A percentile compares a stretch with the other conserved stretches of the same genome.
phyloP scores from a whole-genome alignment of 2,113 vertebrate genomes.

The Corythornis madagascariensis region DNA sequence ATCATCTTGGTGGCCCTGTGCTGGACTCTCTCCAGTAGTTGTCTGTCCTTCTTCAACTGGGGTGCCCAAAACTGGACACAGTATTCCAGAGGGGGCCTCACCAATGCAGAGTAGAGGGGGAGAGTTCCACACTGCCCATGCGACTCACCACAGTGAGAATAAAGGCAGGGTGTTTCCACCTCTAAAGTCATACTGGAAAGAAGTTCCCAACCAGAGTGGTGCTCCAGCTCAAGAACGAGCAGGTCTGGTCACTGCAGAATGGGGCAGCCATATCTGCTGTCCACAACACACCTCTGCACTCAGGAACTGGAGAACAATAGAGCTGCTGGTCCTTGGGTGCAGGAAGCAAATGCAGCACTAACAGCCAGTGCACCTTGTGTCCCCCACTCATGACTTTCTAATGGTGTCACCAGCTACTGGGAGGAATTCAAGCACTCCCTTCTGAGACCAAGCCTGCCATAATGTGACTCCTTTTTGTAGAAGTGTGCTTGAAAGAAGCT shows the following conservation, averaged over 20 bases:
- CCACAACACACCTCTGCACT: neutral
- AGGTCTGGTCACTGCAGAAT: neutral
- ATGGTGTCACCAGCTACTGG: neutral
- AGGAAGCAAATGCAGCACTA: neutral
- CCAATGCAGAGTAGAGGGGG: too few relatives aligned
- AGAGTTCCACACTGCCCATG: neutral
- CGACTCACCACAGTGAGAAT: neutral
- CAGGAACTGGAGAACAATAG: neutral
- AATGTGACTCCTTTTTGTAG: rapidly evolving
- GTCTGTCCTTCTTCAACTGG: too few relatives aligned
- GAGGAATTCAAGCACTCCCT: neutral
- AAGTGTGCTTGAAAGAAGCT: neutral
- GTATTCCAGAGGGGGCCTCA: too few relatives aligned
- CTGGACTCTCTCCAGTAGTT: too few relatives aligned
- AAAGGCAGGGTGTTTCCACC: neutral
- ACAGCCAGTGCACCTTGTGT: neutral
- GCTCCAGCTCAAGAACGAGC: neutral
- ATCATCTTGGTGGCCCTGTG: too few relatives aligned
- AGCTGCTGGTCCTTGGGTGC: neutral
- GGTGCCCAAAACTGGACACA: too few relatives aligned
- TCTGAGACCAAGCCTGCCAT: neutral
- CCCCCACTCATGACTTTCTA: neutral
- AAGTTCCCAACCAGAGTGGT: neutral
- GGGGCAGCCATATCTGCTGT: neutral
- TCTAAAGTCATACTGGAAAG: neutral